Evolutionary conservation across 23 tunicate species (phyloP), one percentile per base, ranked within the genome.

Genomic region (Corella eumyota): DNA sequence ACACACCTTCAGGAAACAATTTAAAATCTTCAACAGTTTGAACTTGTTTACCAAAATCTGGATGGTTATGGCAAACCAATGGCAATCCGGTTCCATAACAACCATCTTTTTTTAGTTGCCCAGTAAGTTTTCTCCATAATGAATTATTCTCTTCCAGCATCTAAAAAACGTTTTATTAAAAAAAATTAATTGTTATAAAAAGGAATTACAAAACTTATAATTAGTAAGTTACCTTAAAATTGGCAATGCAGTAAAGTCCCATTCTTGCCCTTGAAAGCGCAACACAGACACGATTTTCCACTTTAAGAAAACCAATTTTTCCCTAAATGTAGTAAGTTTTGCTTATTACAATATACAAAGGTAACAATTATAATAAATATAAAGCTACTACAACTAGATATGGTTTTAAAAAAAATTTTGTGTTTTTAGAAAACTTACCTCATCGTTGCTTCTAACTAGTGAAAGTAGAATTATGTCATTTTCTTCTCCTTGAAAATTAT

Each of bases 401-500:
- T n/a, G n/a, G n/a, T n/a, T n/a, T n/a, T n/a, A n/a, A n/a, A n/a
- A n/a, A n/a, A n/a, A n/a, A n/a, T n/a, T n/a, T n/a, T n/a, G n/a
- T n/a, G n/a, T n/a, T n/a, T n/a, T n/a, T n/a, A n/a, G n/a, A n/a
- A n/a, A 7, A 9, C 17, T 62, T 61, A 84, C 94, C 83, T 75
- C 78, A 13, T 75, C 77, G 69, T 84, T 84, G 73, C 83, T 75
- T 32, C 97, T 48, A 13, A 90, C 97, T 13, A 79, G 74, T 6
- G 97, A 90, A 20, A 90, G 62, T 37, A 90, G 59, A 6, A 90
- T 78, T 45, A 90, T 78, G 55, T 90, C 82, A 68, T 90, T 90
- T 72, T 90, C 97, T 61, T 90, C 88, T 45, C 97, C 97, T 79
- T 90, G 97, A 50, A 64, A 90, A 57, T 90, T 90, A 47, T 90